Base-by-base conservation (phyloP, 2,888 invertebrate species). In the Argynnis bischoffii region DNA sequence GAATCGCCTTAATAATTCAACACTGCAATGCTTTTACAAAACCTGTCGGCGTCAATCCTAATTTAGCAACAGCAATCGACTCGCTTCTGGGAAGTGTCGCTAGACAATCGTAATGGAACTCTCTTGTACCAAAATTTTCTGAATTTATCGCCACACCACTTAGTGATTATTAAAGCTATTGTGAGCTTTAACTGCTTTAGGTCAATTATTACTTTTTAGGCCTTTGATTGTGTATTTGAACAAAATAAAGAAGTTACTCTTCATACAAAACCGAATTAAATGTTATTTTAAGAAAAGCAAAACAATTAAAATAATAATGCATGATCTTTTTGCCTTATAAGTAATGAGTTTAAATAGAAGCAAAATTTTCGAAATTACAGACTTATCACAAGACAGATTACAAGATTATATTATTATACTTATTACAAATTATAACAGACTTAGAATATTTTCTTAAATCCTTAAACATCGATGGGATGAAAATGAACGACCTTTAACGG, bases 21-120 rank as follows among this genome's bases (percentile, higher is more conserved):
- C 92, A 91, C 86, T 90, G 92, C 92, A 92, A 92, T 92, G 92
- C 92, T 92, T 92, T 92, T 92, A 92, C 92, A 92, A 90, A 92
- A 90, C 89, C 90, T 92, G 92, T 92, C 91, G 83, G 75, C 90
- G 92, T 92, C 92, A 92, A 89, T 92, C 90, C 87, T 92, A 89
- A 92, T 92, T 92, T 92, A 83, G 87, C 83, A 75, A 77, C 81
- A 79, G 80, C 90, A 87, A 91, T 92, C 89, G 90, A 84, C 83
- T 81, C 90, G 88, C 88, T 89, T 87, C 86, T 80, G 81, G 84
- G 84, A 89, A 91, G 86, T 90, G 90, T 90, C 89, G 87, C 89
- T 86, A 89, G 89, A 89, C 86, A 87, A 88, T 86, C 82, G 82
- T 89, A 88, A 89, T 91, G 90, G 90, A 91, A 88, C 85, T 90